Evolutionary conservation across 2,797 vertebrate species (phyloP), one percentile per base, ranked within the genome.

Genomic region (Glossophaga mutica): DNA sequence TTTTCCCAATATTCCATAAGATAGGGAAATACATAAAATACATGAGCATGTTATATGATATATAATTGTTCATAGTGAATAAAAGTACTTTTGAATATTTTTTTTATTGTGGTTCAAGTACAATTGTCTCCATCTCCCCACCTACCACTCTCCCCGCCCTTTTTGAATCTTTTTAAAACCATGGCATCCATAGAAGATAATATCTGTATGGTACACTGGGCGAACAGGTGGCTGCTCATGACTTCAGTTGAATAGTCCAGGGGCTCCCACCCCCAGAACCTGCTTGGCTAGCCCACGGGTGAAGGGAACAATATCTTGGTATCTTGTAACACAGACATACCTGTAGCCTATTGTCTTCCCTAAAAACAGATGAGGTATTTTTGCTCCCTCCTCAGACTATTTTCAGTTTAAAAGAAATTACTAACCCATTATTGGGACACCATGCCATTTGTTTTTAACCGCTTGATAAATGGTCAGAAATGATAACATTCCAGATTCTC

Each of bases 391-490:
- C 32, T 52, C 62, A 81, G 85, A 90, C 37, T 59, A 79, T 37
- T 93, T 82, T 90, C 42, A 6, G 79, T 81, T 79, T 78, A 73
- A 90, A 91, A 67, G 39, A 95, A 79, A 91, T 67, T 84, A 74
- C 48, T 85, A 68, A 70, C 55, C 26, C 81, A 52, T 73, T 70
- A 85, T 74, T 24, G 50, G 37, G 16, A 81, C 12, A 85, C 21
- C n/a, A 29, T 46, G 42, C 11, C 55, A 59, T 55, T 65, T 81
- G 50, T 81, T 82, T 89, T 76, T 68, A 76, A 52, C 11, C 26
- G 55, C 57, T 68, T 59, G 34, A 50, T 85, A 84, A 59, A 48
- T 26, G 81, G 39, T 67, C 55, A 68, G 42, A 62, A 55, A 39
- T 21, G 59, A 82, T 29, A 91, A 81, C 5, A 6, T 78, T 87